Percentiles rank a stretch among this genome's conserved stretches.
phyloP scores from a whole-genome alignment of 2,888 invertebrate species.

The Uloborus plumipes region DNA sequence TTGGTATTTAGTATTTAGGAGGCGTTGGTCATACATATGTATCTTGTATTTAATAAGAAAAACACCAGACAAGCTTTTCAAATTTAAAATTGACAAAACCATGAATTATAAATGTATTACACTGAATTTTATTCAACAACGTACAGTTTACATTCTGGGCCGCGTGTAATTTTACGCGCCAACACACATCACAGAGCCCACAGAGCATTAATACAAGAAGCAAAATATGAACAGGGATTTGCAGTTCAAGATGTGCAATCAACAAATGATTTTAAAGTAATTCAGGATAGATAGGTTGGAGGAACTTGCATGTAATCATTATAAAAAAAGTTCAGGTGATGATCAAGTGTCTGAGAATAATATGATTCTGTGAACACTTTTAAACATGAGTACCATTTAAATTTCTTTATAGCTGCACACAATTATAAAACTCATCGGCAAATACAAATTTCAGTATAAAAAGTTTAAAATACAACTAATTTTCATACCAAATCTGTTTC shows the following conservation, averaged over 20 bases:
- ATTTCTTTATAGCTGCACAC: conserved; percentile 2
- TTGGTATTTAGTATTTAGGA: no score
- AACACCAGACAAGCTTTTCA: no score
- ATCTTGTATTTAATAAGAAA: no score
- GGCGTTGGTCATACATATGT: no score
- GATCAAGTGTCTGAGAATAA: no score
- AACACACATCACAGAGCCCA: conserved; percentile 54
- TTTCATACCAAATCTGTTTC: no score
- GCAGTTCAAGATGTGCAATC: conserved; percentile 41
- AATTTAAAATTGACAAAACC: no score
- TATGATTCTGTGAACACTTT: no score
- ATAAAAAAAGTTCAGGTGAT: neutral
- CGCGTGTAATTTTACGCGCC: conserved; percentile 19
- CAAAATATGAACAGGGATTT: conserved; percentile 20
- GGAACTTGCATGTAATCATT: conserved; percentile 45
- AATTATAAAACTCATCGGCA: neutral
- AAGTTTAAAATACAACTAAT: no score
- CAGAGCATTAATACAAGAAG: conserved; percentile 55
- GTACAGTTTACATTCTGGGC: conserved; percentile 60
- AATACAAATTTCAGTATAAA: no score
- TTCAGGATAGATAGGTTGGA: neutral
- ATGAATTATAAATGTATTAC: conserved; percentile 27
- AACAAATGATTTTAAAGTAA: neutral
- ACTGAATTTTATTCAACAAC: conserved; percentile 60
- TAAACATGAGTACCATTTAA: no score